phyloP scores from a whole-genome alignment of 2,888 invertebrate species.

The Noctua pronuba region DNA sequence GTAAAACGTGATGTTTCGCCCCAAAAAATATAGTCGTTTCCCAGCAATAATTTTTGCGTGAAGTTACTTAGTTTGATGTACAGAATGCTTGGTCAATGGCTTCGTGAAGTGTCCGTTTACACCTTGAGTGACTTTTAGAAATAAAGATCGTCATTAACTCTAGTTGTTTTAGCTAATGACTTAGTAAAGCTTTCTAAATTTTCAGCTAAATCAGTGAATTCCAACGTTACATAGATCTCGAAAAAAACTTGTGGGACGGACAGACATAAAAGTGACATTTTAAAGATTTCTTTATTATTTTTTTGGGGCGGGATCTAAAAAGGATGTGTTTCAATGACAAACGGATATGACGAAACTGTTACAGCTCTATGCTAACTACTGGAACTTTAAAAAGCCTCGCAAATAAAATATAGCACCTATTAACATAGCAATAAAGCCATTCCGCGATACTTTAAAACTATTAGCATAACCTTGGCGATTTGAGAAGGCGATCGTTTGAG shows the following conservation, averaged over 20 bases:
- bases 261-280: neutral
- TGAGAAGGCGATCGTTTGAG: constrained; percentile 73
- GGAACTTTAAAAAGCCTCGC: constrained; percentile 3
- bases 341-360: neutral
- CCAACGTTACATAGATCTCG: neutral
- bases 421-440: constrained; percentile 47
- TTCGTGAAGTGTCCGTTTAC: no score
- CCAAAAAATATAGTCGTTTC: no score
- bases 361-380: neutral
- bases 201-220: neutral
- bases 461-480: constrained; percentile 74
- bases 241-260: neutral
- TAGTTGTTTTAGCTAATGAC: neutral
- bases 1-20: no score
- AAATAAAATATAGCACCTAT: constrained; percentile 39
- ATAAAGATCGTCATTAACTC: no score
- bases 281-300: neutral
- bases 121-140: neutral
- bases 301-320: neutral
- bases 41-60: no score
- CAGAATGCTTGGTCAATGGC: no score
- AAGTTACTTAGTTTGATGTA: no score
- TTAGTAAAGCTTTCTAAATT: neutral
- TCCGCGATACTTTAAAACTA: constrained; percentile 59
- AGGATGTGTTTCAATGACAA: neutral